Evolutionary conservation across 2,888 invertebrate species (phyloP).

Genomic region (Mythimna loreyi): DNA sequence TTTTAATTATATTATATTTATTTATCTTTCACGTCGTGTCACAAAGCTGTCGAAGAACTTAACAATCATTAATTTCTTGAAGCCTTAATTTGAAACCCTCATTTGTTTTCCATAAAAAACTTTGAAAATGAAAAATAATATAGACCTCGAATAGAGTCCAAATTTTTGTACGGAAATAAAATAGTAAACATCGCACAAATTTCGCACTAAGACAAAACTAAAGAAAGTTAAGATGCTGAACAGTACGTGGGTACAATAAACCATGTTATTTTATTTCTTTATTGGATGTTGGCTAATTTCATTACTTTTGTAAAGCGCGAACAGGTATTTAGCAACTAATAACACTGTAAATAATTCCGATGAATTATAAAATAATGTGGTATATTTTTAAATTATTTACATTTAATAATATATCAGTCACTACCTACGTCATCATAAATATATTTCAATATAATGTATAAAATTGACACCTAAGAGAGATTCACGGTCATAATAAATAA

Average conservation of each 20-base stretch:
- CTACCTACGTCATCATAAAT: constrained; percentile 64
- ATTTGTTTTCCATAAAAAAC: constrained; percentile 9
- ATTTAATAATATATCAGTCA: constrained; percentile 63
- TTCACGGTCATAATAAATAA: constrained; percentile 60
- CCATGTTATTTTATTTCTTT: constrained; percentile 38
- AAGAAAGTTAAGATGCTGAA: constrained; percentile 37
- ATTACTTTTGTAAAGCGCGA: constrained; percentile 41
- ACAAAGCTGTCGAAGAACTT: constrained; percentile 36
- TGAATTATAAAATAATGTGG: constrained; percentile 62
- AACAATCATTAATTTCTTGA: constrained; percentile 54
- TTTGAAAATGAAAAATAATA: constrained; percentile 24
- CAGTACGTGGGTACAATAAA: constrained; percentile 51
- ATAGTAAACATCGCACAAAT: constrained; percentile 57
- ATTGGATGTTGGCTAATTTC: constrained; percentile 25
- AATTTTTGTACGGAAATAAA: constrained; percentile 41
- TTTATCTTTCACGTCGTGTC: constrained; percentile 46
- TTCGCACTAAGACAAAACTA: constrained; percentile 37
- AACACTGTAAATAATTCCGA: constrained; percentile 70
- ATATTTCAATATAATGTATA: constrained; percentile 77
- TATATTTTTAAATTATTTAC: constrained; percentile 65
- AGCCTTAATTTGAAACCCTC: constrained; percentile 21
- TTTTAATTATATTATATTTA: constrained; percentile 50
- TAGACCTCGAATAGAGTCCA: constrained; percentile 19
- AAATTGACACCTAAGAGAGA: constrained; percentile 70
- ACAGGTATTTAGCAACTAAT: constrained; percentile 52